Base-by-base conservation (phyloP, 2,888 invertebrate species). In the Xestia rhomboidea region DNA sequence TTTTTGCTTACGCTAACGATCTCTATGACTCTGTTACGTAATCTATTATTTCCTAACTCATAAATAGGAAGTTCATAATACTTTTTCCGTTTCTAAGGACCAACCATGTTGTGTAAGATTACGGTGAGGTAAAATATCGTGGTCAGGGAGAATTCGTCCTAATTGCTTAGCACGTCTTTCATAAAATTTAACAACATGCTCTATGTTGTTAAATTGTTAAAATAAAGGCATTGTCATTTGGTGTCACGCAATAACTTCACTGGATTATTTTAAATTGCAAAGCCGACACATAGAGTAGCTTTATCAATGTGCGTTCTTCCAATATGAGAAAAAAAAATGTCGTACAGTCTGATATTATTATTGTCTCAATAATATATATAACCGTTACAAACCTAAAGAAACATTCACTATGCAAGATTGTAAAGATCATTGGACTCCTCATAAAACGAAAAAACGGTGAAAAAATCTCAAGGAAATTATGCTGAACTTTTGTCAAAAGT, bases 401-500 rank as follows among this genome's bases (percentile, higher is more conserved):
- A 41, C 30, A 60, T 60, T 60, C 30, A 30, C n/a, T 41, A 38
- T n/a, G 7, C n/a, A 15, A 3, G 3, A n/a, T 41, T 41, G 13
- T 24, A 13, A 46, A 64, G 46, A 13, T 68, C 34, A 51, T 6
- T 34, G 13, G 5, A 46, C 38, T 41, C 7, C 1, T 15, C 7
- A 8, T 15, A 41, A 15, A 44, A 6, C 41, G 27, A 60, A 24
- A 24, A 18, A 76, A 27, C 27, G 27, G 24, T 66, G 41, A 67
- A 67, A 30, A 11, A 60, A 30, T 49, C 7, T n/a, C 27, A 44
- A 66, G 10, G 7, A 41, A 67, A 63, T 30, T 49, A 68, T 44
- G 10, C 13, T 68, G 24, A 51, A n/a, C 34, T 80, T 70, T 60
- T 49, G 46, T 49, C 27, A 13, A 64, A 83, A 68, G 46, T 75